Evolutionary conservation across 2,797 vertebrate genomes (phyloP), one percentile per base, ranked within the genome.

Genomic region (Mormyrops attenuatus): DNA sequence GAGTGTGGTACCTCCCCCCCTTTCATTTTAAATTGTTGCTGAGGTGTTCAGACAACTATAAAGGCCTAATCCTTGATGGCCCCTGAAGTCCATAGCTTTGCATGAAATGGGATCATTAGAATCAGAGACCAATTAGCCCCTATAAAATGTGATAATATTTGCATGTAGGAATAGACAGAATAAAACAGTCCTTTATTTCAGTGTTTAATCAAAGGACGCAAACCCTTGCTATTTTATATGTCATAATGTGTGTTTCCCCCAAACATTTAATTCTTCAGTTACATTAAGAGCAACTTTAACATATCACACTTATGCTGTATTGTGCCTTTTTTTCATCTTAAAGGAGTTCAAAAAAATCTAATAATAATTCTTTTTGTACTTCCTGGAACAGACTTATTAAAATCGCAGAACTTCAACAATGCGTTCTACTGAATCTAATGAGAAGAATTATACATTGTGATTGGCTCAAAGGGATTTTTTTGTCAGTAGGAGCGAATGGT

Each of bases 341-440:
- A 7, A 17, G 50, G 44, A 80, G 30, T 86, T 60, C 7, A 87
- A 87, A 41, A 30, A 87, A 87, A 57, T n/a, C 85, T 87, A n/a
- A 38, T 60, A 87, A 87, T 57, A 87, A 57, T 52, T 87, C 85
- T 57, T 87, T 87, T 87, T 57, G 52, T 87, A n/a, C 53, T 87
- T 87, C 30, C 34, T 87, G 52, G 30, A 60, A 87, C 84, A 87
- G 85, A 87, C 85, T 34, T 89, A 82, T 57, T 89, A 82, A 89
- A 82, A 89, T 88, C 80, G 34, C 34, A 55, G 30, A 89, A 85
- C 49, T 82, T 44, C 50, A 60, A 15, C 38, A 47, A 89, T 89
- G 55, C 30, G 26, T 60, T 60, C 38, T 17, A 7, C 30, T 60
- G 53, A 87, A 60, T 87, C 34, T 87, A 53, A 38, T 87, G 85